Conservation (phyloP, 2,797 vertebrate genomes). For the Octomys mimax region DNA sequence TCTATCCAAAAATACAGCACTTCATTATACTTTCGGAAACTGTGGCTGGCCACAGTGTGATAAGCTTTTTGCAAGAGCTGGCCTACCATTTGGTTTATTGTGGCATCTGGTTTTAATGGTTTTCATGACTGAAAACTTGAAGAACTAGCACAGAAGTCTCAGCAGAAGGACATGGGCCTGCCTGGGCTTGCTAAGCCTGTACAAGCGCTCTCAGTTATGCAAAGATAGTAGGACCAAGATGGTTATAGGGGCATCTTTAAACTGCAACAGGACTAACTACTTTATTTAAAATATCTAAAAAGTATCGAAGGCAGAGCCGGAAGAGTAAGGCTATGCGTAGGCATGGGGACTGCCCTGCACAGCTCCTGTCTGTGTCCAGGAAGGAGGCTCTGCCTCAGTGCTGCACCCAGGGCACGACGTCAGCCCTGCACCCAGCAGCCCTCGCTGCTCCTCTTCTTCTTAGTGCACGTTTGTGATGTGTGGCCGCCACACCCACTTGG, state of each 20-base stretch:
- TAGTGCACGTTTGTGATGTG: too few relatives aligned
- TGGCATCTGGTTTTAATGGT: neutral
- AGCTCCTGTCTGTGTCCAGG: neutral
- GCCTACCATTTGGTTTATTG: neutral
- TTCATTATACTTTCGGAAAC: slow-evolving; percentile 22
- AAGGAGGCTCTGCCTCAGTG: neutral
- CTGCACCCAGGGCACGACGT: fast-evolving
- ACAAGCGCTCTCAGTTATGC: neutral
- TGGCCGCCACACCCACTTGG: neutral
- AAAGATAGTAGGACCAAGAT: neutral
- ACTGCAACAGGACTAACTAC: neutral
- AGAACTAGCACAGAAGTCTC: neutral
- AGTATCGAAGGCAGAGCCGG: neutral
- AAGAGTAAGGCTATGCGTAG: neutral
- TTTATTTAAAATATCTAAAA: neutral
- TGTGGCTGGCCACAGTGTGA: neutral
- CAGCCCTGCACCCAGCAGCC: neutral
- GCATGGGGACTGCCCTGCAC: fast-evolving
- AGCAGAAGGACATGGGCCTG: neutral
- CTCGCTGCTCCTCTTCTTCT: neutral
- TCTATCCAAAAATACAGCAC: neutral
- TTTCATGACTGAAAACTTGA: neutral
- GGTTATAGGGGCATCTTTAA: neutral
- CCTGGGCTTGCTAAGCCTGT: neutral
- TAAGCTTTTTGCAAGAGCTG: neutral